phyloP scores from a whole-genome alignment of 2,113 vertebrate genomes.

The Orcinus orca region DNA sequence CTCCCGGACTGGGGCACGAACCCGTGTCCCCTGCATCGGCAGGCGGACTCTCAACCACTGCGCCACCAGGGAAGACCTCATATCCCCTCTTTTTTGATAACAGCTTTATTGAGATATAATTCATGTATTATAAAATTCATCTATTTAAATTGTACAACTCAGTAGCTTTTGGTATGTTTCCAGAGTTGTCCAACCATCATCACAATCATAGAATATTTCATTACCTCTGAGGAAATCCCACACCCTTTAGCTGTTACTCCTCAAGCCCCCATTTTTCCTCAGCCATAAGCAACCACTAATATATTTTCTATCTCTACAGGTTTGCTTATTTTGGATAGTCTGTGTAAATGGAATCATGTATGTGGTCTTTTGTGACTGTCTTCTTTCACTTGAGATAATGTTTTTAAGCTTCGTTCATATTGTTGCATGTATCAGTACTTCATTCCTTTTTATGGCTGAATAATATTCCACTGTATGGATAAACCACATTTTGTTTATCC shows the following conservation, averaged over 20 bases:
- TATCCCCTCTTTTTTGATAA: not conserved
- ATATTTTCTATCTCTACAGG: not conserved
- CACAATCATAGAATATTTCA: not conserved
- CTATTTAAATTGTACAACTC: not conserved
- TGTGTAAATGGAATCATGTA: not conserved
- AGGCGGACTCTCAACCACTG: no score
- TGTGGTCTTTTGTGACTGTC: not conserved
- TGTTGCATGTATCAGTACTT: not conserved
- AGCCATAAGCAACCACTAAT: not conserved
- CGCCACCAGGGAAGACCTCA: no score
- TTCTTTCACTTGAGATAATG: not conserved
- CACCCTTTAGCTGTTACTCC: not conserved
- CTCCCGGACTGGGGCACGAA: no score
- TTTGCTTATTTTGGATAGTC: not conserved
- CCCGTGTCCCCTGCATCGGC: no score
- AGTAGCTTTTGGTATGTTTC: not conserved
- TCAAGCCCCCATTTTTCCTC: not conserved
- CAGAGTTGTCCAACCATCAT: not conserved
- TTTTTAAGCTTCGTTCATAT: not conserved
- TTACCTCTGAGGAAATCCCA: not conserved
- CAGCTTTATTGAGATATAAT: not conserved
- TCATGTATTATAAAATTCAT: not conserved
- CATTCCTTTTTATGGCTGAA: not conserved
- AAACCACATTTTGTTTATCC: not conserved
- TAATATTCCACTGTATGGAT: not conserved